phyloP scores from a whole-genome alignment of 2,113 vertebrate species.

The Pollimyrus isidori region DNA sequence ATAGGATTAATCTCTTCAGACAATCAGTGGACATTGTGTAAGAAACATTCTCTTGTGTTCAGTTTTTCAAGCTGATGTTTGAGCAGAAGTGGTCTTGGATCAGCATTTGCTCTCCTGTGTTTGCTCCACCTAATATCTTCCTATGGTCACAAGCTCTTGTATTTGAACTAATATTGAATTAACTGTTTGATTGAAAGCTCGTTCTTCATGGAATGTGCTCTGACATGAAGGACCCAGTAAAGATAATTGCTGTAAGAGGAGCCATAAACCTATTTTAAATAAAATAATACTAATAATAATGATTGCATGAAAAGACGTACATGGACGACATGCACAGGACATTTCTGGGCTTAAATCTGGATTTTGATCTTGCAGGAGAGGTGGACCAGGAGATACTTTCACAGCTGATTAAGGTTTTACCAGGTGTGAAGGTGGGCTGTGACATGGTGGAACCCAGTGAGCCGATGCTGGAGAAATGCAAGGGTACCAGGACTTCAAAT shows the following conservation, averaged over 20 bases:
- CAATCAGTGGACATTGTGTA: neutral
- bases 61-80: conserved; percentile 40
- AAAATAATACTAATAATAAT: neutral
- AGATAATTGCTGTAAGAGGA: neutral
- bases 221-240: neutral
- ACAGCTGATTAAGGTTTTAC: conserved; percentile 44
- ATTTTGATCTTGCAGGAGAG: conserved; percentile 52
- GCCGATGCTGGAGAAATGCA: conserved; percentile 61
- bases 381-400: conserved; percentile 73
- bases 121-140: neutral
- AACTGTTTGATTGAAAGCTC: neutral
- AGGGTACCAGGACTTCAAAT: conserved; percentile 46
- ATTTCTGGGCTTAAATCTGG: neutral
- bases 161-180: no score
- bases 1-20: no score
- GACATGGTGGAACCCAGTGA: conserved; percentile 64
- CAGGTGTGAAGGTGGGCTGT: neutral
- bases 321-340: neutral
- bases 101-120: neutral
- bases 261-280: neutral
- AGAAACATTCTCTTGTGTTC: neutral
- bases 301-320: neutral
- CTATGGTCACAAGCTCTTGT: no score
- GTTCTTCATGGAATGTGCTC: conserved; percentile 55
- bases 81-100: neutral